A percentile compares a stretch with the other conserved stretches of the same genome.
Evolutionary conservation across 1,140 invertebrate species (phyloP).

Genomic region (Delia radicum): DNA sequence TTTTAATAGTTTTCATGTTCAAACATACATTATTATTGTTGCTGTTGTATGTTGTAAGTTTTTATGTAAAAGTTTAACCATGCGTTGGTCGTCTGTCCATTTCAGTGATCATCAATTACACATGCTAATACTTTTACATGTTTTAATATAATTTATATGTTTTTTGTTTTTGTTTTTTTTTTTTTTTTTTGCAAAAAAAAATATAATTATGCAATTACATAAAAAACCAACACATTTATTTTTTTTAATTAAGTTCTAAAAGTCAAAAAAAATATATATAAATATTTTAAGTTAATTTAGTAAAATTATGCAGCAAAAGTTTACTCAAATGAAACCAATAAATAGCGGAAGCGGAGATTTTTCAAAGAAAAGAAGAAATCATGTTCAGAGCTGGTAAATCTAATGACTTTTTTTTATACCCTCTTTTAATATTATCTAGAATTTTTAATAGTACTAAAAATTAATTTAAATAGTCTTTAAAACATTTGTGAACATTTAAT

Average conservation of each 20-base stretch:
- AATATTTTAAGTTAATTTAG: background rate
- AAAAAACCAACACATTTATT: background rate
- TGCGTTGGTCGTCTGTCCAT: background rate
- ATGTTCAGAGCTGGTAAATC: too few relatives aligned
- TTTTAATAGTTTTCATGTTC: constrained; percentile 22
- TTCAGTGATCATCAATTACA: constrained; percentile 12
- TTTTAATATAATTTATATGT: background rate
- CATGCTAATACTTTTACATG: constrained; percentile 16
- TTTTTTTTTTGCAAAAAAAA: background rate
- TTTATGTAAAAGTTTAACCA: background rate
- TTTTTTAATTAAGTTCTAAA: background rate
- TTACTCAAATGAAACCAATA: too few relatives aligned
- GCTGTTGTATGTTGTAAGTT: background rate
- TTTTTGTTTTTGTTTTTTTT: background rate
- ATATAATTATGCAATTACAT: background rate
- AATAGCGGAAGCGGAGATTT: too few relatives aligned
- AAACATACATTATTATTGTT: background rate
- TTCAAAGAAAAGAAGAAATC: too few relatives aligned
- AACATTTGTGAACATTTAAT: too few relatives aligned
- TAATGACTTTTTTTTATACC: too few relatives aligned
- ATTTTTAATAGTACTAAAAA: too few relatives aligned
- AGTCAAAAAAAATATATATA: background rate
- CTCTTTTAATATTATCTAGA: too few relatives aligned
- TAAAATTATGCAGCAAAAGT: too few relatives aligned
- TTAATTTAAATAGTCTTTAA: too few relatives aligned